These are phyloP conservation scores for Dendrolimus punctatus DNA, from an alignment of 1,140 invertebrate species.

Conservation along the genomic window DNA sequence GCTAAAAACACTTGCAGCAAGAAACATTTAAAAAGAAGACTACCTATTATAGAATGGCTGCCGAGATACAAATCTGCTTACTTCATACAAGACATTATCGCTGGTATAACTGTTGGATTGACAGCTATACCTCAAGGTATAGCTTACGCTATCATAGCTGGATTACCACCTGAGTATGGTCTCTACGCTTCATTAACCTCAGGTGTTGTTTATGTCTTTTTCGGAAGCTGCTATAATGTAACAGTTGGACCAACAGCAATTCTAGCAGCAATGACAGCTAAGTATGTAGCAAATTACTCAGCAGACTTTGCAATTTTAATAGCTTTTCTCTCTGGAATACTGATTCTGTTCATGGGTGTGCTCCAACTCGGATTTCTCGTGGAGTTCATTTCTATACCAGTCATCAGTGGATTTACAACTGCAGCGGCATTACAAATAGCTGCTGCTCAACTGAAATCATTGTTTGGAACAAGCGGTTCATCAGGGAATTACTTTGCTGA, in stretches of 20 bases:
- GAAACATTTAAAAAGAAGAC: slow-evolving; percentile 56
- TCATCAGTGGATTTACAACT: slow-evolving; percentile 91
- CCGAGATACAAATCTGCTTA: slow-evolving; percentile 75
- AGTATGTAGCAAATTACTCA: slow-evolving; percentile 76
- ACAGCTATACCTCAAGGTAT: slow-evolving; percentile 91
- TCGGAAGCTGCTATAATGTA: slow-evolving; percentile 90
- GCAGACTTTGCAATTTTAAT: slow-evolving; percentile 85
- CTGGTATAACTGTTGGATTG: slow-evolving; percentile 87
- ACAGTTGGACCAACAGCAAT: slow-evolving; percentile 89
- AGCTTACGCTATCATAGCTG: slow-evolving; percentile 86
- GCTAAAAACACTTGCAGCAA: slow-evolving; percentile 43
- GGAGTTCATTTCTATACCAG: slow-evolving; percentile 91
- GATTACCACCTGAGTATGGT: slow-evolving; percentile 79
- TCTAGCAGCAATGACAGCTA: slow-evolving; percentile 82
- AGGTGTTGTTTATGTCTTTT: slow-evolving; percentile 87
- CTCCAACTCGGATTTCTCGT: slow-evolving; percentile 92
- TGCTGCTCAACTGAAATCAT: slow-evolving; percentile 84
- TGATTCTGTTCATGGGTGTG: slow-evolving; percentile 83
- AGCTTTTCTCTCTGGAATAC: slow-evolving; percentile 83
- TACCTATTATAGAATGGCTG: slow-evolving; percentile 79
- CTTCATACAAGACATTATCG: slow-evolving; percentile 77
- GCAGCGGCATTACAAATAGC: slow-evolving; percentile 93
- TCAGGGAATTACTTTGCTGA: slow-evolving; percentile 38
- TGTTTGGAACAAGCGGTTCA: slow-evolving; percentile 73
- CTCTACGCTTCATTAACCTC: slow-evolving; percentile 91